Base-by-base conservation (phyloP, 2,797 vertebrate species). In the Bradypodion pumilum region DNA sequence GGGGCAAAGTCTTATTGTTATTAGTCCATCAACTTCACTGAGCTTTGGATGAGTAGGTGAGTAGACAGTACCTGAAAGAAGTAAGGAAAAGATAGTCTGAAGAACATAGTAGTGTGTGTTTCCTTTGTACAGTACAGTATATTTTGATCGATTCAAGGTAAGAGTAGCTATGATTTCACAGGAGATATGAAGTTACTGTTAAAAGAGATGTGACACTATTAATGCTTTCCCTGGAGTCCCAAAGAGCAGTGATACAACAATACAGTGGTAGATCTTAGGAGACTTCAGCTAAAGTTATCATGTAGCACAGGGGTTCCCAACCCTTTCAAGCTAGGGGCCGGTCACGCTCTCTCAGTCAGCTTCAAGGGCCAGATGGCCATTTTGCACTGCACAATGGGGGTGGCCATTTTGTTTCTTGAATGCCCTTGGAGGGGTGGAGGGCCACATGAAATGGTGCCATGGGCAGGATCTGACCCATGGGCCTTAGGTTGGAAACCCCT, bases 1-100 rank as follows among this genome's bases (percentile, higher is more conserved):
- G n/a, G n/a, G n/a, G n/a, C n/a, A n/a, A 81, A 80, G 32, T 70
- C 35, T 13, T 15, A 85, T 77, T 35, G 25, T 75, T 91, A 13
- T 44, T 1, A 1, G 10, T 88, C 25, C 2, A 10, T 2, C 2
- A 1, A 73, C 4, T 81, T 79, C 78, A 1, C 74, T 21, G 4
- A 77, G 72, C 16, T 80, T 70, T 76, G 72, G 52, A 49, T 81
- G 79, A 69, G 65, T n/a, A 70, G 84, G 73, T 70, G 63, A 80
- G 74, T 76, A n/a, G n/a, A 85, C 49, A n/a, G 37, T 68, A 69
- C 25, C 60, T 35, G 63, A 84, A 73, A 29, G 35, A 44, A 75
- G 52, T 19, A 49, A 75, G 44, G 7, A 69, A 80, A 62, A 85
- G 62, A 69, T 44, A 75, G n/a, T 44, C 10, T 8, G 63, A 85